Conservation (phyloP, 2,888 invertebrate genomes). For the Mesoligia furuncula region DNA sequence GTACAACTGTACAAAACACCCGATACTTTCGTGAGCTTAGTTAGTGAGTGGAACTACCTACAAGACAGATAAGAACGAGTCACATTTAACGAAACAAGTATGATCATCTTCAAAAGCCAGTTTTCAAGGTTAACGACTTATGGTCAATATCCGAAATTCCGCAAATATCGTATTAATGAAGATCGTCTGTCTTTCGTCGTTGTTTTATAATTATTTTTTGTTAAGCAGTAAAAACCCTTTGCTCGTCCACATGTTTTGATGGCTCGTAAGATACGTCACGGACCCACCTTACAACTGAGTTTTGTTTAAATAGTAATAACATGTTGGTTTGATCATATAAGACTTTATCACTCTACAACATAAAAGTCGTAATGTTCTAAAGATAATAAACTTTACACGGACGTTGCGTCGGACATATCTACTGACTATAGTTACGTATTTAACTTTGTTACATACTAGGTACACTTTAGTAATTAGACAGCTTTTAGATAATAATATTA, state of each 20-base stretch:
- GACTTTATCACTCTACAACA: conserved; percentile 10
- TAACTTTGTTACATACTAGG: conserved; percentile 1
- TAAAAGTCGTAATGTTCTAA: not conserved
- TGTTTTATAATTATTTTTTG: conserved; percentile 15
- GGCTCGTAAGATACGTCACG: conserved; percentile 3
- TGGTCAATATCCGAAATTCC: conserved; percentile 16
- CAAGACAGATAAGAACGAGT: not conserved
- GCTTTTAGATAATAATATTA: not conserved
- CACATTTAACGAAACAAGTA: conserved; percentile 12
- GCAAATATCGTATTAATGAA: conserved; percentile 6
- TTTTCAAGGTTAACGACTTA: conserved; percentile 43
- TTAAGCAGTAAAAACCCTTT: conserved; percentile 11
- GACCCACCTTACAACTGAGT: conserved; percentile 13
- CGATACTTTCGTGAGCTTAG: not conserved
- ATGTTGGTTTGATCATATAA: conserved; percentile 10
- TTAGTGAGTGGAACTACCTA: not conserved
- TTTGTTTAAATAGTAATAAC: conserved; percentile 24
- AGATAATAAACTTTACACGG: conserved; percentile 10
- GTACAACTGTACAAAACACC: not conserved
- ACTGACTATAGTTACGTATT: conserved; percentile 5
- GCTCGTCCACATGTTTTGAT: conserved; percentile 12
- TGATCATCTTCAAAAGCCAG: conserved; percentile 26
- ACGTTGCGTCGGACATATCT: not conserved
- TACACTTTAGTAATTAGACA: not conserved
- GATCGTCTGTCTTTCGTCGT: not conserved